Conservation (phyloP, 64 coral and sea anemone species). For the Astreopora myriophthalma region DNA sequence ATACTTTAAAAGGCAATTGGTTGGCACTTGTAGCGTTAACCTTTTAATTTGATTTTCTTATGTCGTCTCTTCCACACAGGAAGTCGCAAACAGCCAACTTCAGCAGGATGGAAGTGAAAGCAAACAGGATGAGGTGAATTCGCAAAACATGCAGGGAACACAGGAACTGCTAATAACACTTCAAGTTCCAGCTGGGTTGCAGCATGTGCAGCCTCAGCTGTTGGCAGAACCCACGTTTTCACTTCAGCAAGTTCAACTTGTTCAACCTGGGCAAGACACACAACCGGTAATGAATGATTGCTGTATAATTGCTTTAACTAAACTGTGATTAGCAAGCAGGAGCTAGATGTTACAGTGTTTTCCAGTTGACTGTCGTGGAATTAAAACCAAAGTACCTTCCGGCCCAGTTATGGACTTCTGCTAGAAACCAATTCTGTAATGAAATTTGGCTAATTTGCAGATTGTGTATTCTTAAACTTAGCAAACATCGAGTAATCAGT, state of each 20-base stretch:
- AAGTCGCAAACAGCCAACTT: background rate
- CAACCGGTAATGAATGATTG: slow-evolving; percentile 13
- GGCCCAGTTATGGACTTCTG: too few relatives aligned
- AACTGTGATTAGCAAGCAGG: background rate
- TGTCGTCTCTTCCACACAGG: background rate
- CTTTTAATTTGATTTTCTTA: too few relatives aligned
- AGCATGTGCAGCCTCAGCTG: slow-evolving; percentile 64
- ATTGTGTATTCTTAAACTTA: slow-evolving; percentile 1
- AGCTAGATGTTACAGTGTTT: background rate
- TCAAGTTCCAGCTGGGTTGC: slow-evolving; percentile 71
- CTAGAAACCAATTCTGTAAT: background rate
- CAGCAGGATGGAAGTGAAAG: slow-evolving; percentile 46
- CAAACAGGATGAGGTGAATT: slow-evolving; percentile 54
- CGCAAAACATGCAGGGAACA: slow-evolving; percentile 49
- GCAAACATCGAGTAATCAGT: slow-evolving; percentile 27
- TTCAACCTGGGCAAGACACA: slow-evolving; percentile 62
- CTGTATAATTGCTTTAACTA: too few relatives aligned
- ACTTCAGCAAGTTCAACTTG: slow-evolving; percentile 73
- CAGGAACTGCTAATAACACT: slow-evolving; percentile 83
- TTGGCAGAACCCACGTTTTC: slow-evolving; percentile 72
- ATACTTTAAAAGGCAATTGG: too few relatives aligned
- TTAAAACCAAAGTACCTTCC: background rate
- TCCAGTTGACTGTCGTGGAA: background rate
- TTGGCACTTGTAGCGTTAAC: too few relatives aligned
- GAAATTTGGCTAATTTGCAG: background rate